Base-by-base conservation (phyloP, 2,888 invertebrate species). In the Epistrophe grossulariae region DNA sequence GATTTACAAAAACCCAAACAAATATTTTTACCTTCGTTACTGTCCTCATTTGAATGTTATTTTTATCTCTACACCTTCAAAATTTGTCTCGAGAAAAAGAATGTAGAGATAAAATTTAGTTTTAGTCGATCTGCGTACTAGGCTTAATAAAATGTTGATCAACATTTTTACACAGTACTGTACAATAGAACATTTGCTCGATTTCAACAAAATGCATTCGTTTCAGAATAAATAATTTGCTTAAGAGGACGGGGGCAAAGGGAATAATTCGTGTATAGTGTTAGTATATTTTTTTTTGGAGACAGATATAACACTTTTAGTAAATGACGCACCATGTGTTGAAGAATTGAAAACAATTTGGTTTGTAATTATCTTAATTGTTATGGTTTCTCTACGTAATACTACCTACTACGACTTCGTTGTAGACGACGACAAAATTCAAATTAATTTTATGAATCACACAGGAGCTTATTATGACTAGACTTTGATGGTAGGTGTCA, bases 171-270 rank as follows among this genome's bases (percentile, higher is more conserved):
- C 62, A 62, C 50, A 55, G 8, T 5, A 43, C n/a, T 62, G 48
- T 19, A 43, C 9, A 19, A 28, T 35, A 9, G 19, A 66, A 35
- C 48, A 50, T 84, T 43, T 71, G 35, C 45, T 80, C 35, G 72
- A 73, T 78, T 70, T 55, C 73, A 48, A 78, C 73, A 45, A 84
- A 84, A 43, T 85, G 81, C 84, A 85, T 72, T 72, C 72, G 55
- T 55, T 45, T 68, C 9, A 8, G 9, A 15, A 68, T 57, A 74
- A 60, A 50, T 62, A 43, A 74, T 80, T 74, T 74, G 60, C 52
- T 60, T 68, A 70, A 50, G 31, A 73, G 71, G 28, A 60, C 60
- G 59, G 40, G 15, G 31, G 45, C 50, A 68, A 66, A 66, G 31
- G 31, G 10, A 66, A 62, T 43, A 62, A 40, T 43, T 62, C 43